A percentile compares a stretch with the other conserved stretches of the same genome.
phyloP scores from a whole-genome alignment of 2,797 vertebrate genomes.

The Sebastiscus albofasciatus region DNA sequence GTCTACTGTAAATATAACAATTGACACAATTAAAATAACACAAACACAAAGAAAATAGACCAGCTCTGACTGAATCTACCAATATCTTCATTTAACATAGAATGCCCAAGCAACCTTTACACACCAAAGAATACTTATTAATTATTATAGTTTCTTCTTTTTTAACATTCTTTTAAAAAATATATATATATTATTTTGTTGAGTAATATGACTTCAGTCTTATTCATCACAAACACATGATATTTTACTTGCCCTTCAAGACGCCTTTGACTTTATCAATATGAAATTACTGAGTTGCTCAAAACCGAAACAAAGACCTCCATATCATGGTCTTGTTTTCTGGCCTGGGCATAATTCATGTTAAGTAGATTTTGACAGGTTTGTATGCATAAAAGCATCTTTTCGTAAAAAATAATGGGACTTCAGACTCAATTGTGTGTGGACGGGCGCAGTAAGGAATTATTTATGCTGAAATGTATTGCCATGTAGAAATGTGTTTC shows the following conservation, averaged over 20 bases:
- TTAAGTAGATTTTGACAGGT: neutral
- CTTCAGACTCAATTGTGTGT: neutral
- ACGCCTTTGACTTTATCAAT: neutral
- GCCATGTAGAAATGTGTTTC: neutral
- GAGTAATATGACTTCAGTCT: neutral
- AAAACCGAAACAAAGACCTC: neutral
- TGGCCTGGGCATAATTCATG: neutral
- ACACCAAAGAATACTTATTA: too few relatives aligned
- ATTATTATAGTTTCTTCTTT: too few relatives aligned
- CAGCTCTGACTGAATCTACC: too few relatives aligned
- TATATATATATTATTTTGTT: too few relatives aligned
- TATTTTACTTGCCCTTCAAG: neutral
- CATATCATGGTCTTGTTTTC: neutral
- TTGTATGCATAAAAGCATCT: neutral
- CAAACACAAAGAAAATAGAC: too few relatives aligned
- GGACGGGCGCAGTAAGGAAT: neutral
- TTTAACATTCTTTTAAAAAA: too few relatives aligned
- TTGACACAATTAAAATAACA: too few relatives aligned
- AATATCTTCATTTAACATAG: too few relatives aligned
- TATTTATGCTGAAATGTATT: neutral
- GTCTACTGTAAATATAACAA: too few relatives aligned
- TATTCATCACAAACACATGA: neutral
- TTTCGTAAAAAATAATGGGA: neutral
- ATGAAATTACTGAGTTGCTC: neutral
- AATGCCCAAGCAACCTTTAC: too few relatives aligned